A percentile compares a stretch with the other conserved stretches of the same genome.
Evolutionary conservation across 1,140 invertebrate species (phyloP).

Genomic region (Aphelinus certus): DNA sequence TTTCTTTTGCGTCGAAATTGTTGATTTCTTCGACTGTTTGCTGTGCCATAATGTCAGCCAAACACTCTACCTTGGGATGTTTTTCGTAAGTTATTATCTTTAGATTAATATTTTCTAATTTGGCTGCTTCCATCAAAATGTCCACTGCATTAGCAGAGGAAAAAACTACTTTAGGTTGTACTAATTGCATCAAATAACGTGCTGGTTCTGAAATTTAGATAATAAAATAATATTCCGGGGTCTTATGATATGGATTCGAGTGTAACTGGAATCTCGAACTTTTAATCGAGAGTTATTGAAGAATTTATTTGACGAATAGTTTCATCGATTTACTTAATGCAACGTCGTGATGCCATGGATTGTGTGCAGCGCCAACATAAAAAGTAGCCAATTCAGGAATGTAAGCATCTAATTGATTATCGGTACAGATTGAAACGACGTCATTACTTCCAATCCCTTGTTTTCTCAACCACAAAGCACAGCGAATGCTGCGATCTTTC

Average conservation of each 20-base stretch:
- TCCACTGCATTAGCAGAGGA: background rate
- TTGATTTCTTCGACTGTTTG: conserved; percentile 1
- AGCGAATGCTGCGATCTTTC: conserved; percentile 53
- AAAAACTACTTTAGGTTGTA: conserved; percentile 29
- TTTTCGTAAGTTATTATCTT: conserved; percentile 27
- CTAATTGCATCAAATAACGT: conserved; percentile 7
- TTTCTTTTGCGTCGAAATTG: background rate
- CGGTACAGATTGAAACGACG: conserved; percentile 58
- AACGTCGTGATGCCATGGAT: conserved; percentile 34
- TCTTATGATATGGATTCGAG: too few species aligned
- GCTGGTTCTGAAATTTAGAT: conserved; percentile 1
- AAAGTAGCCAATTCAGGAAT: conserved; percentile 62
- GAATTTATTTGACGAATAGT: too few species aligned
- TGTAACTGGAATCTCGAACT: background rate
- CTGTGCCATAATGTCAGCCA: conserved; percentile 14
- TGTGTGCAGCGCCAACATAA: conserved; percentile 56
- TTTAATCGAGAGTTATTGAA: background rate
- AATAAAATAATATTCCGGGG: too few species aligned
- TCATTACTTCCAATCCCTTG: conserved; percentile 59
- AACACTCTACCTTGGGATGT: background rate
- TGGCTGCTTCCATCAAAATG: conserved; percentile 9
- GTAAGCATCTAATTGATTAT: conserved; percentile 60
- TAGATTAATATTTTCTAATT: conserved; percentile 1
- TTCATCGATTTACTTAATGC: background rate
- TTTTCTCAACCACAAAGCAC: conserved; percentile 59